phyloP scores from a whole-genome alignment of 2,797 vertebrate genomes.

The Crypturellus tataupa region DNA sequence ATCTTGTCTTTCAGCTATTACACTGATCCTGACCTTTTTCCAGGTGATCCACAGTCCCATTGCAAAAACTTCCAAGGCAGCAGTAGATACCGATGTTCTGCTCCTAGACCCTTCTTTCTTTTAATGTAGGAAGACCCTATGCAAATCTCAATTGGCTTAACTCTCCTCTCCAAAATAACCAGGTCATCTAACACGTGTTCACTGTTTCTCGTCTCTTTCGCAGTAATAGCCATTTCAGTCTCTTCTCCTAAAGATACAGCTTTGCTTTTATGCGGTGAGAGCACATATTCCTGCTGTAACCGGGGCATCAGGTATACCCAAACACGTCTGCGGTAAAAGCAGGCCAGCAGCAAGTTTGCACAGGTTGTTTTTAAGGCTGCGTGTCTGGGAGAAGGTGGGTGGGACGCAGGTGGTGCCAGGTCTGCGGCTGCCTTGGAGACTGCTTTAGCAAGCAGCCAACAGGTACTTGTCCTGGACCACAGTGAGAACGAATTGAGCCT shows the following conservation, averaged over 20 bases:
- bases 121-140: fast-evolving
- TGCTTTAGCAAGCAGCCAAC: neutral
- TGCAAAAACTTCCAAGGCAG: neutral
- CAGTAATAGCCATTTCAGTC: neutral
- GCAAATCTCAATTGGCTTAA: neutral
- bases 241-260: neutral
- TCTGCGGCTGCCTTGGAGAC: neutral
- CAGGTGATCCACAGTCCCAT: neutral
- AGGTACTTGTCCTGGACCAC: neutral
- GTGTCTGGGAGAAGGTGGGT: neutral
- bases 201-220: neutral
- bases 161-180: neutral
- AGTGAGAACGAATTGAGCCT: neutral
- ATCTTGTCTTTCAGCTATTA: neutral
- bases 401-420: neutral
- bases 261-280: neutral
- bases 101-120: neutral
- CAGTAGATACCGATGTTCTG: neutral
- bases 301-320: neutral
- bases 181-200: neutral
- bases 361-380: neutral
- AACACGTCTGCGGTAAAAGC: neutral
- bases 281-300: neutral
- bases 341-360: neutral
- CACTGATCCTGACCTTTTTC: neutral